Evolutionary conservation across 2,113 vertebrate genomes (phyloP), one percentile per base, ranked within the genome.

Genomic region (Gobiocypris rarus): DNA sequence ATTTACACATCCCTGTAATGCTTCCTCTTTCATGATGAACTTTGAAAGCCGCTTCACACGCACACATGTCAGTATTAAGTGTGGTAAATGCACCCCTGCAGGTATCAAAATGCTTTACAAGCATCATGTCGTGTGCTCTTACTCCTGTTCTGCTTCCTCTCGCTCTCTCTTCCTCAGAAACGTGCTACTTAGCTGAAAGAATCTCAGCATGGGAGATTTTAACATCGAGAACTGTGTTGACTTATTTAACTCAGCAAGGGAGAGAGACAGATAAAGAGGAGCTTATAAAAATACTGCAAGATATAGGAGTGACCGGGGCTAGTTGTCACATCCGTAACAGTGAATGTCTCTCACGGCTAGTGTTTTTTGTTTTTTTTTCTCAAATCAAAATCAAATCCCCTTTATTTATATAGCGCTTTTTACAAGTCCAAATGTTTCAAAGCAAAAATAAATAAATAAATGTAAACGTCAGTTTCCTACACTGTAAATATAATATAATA

Each of bases 51-150:
- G 7, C 56, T 71, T 70, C 48, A 70, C 48, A 82, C 22, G 31
- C 22, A 1, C 50, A n/a, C 63, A 81, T 34, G 65, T 82, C 80
- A 71, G 63, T 56, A 65, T 81, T 81, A 82, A 56, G 48, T 82
- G 28, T 28, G 22, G 65, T 56, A 71, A 82, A 82, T 38, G 65
- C 80, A 82, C 80, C 80, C 79, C 80, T 82, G 65, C 31, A 82
- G 80, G 80, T 70, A 82, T 17, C 28, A 69, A 82, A 82, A 41
- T 56, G 80, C 63, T 82, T 71, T 82, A 82, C 80, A 82, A 56
- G 80, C 24, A 3, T 82, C 80, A 69, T 26, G 80, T 56, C 1
- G 80, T 41, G 79, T 82, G 9, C 31, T 71, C 65, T 71, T 82
- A 38, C 78, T 67, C 80, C 65, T 54, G 7, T 81, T 69, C 26